A percentile compares a stretch with the other conserved stretches of the same genome.
Conservation (phyloP, 2,888 invertebrate species). For the Adineta ricciae region DNA sequence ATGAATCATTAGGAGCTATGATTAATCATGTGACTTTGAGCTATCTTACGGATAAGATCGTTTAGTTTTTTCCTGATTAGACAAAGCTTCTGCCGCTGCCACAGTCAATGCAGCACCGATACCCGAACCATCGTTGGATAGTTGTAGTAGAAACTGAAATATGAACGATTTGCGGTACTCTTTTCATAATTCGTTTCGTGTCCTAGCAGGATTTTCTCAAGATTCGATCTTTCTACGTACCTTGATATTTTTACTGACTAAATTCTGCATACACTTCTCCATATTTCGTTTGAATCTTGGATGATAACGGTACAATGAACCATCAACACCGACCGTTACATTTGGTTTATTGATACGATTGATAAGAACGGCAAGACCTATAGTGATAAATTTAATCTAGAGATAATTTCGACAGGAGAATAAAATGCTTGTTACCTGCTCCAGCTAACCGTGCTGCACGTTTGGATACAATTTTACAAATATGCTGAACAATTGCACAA, state of each 20-base stretch:
- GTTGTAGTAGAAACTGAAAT: not conserved
- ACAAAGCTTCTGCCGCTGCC: not conserved
- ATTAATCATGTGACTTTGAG: no score
- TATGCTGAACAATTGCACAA: conserved; percentile 34
- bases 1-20: no score
- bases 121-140: conserved; percentile 27
- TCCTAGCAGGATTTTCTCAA: not conserved
- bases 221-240: conserved; percentile 50
- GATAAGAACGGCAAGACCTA: conserved; percentile 64
- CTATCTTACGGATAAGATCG: no score
- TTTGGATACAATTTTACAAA: conserved; percentile 32
- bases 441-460: conserved; percentile 32
- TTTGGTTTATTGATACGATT: conserved; percentile 77
- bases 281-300: conserved; percentile 88
- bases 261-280: conserved; percentile 66
- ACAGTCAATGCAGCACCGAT: conserved; percentile 21
- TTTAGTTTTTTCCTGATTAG: not conserved
- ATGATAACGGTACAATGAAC: conserved; percentile 88
- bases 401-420: not conserved
- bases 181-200: not conserved
- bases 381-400: not conserved
- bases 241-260: conserved; percentile 65
- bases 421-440: conserved; percentile 27
- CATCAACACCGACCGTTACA: conserved; percentile 88
- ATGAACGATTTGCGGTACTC: not conserved